These are phyloP conservation scores for Mizuhopecten yessoensis DNA, from an alignment of 1,140 invertebrate genomes.

Conservation along the genomic window DNA sequence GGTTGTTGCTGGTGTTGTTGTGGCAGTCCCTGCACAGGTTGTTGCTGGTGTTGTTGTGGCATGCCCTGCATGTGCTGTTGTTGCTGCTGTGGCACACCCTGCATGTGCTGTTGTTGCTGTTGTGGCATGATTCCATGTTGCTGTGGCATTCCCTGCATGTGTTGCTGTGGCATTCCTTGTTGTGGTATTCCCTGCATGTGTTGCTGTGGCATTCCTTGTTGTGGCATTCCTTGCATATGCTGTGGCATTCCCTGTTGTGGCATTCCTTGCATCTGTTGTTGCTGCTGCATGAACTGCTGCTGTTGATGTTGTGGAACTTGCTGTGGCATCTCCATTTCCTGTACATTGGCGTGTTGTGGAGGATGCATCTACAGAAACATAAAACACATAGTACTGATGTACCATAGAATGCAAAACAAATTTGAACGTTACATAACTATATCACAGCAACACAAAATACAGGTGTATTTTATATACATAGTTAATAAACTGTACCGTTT, in stretches of 20 bases:
- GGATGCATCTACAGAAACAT: slow-evolving; percentile 55
- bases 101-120: slow-evolving; percentile 36
- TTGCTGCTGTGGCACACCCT: slow-evolving; percentile 35
- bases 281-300: slow-evolving; percentile 62
- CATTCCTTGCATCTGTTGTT: slow-evolving; percentile 59
- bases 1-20: slow-evolving; percentile 57
- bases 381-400: background rate
- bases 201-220: slow-evolving; percentile 55
- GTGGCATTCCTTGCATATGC: slow-evolving; percentile 51
- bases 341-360: slow-evolving; percentile 59
- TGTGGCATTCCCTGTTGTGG: slow-evolving; percentile 45
- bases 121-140: no score
- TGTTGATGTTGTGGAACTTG: slow-evolving; percentile 55
- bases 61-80: slow-evolving; percentile 41
- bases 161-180: slow-evolving; percentile 53
- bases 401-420: background rate
- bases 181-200: slow-evolving; percentile 57
- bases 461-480: background rate
- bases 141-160: slow-evolving; percentile 26
- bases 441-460: background rate
- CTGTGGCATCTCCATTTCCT: slow-evolving; percentile 64
- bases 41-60: slow-evolving; percentile 16
- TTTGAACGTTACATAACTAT: background rate
- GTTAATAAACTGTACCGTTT: background rate
- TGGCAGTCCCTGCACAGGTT: slow-evolving; percentile 53